Conservation (phyloP, 2,113 vertebrate genomes). For the Oncorhynchus nerka region DNA sequence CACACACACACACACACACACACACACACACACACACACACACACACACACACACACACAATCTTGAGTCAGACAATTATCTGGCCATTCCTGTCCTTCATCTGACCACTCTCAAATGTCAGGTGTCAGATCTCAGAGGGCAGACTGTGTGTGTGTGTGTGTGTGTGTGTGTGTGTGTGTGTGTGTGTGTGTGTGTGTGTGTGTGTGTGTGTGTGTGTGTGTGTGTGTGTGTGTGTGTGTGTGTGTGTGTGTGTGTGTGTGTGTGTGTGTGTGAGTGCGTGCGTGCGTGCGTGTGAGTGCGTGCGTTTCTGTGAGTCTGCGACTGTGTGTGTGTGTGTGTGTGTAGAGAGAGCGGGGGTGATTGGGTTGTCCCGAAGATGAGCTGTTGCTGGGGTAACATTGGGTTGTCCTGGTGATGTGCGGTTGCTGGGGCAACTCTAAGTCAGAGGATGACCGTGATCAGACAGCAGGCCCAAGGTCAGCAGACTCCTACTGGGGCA, state of each 20-base stretch:
- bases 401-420: conserved; percentile 29
- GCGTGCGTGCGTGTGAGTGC: neutral
- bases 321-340: too few species aligned
- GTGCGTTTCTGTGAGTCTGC: neutral
- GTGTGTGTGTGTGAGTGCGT: too few species aligned
- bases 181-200: too few species aligned
- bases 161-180: too few species aligned
- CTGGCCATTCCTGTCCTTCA: neutral
- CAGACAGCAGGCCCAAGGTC: conserved; percentile 22
- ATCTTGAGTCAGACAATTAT: neutral
- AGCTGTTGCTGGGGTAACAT: neutral
- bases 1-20: too few species aligned
- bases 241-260: neutral
- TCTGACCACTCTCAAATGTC: neutral
- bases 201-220: too few species aligned
- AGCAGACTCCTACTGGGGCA: conserved; percentile 3
- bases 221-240: too few species aligned
- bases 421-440: conserved; percentile 44
- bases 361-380: neutral
- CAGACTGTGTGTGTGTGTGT: neutral
- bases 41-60: neutral
- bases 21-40: too few species aligned
- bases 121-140: neutral
- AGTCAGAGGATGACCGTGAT: conserved; percentile 7
- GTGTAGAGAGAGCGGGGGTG: neutral